Evolutionary conservation across 2,113 vertebrate genomes (phyloP).

Genomic region (Athene noctua): DNA sequence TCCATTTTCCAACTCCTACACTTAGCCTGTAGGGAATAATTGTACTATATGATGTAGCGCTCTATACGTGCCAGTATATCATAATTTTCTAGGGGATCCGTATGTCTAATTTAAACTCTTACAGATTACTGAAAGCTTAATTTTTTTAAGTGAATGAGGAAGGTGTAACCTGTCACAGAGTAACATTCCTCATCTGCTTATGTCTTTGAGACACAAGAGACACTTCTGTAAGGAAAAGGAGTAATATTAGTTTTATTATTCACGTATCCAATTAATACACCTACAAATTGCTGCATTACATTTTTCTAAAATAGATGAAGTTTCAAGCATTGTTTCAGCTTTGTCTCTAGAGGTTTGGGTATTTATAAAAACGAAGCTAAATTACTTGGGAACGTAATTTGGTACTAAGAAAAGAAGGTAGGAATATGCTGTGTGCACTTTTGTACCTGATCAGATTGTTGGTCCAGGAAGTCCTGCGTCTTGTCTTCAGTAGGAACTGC

Average conservation of each 20-base stretch:
- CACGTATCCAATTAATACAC: not conserved
- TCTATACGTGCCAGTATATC: not conserved
- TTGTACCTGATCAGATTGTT: not conserved
- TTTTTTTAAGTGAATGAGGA: not conserved
- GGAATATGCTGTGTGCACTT: not conserved
- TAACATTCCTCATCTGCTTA: not conserved
- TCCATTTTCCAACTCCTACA: not conserved
- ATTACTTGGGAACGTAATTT: not conserved
- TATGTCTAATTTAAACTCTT: not conserved
- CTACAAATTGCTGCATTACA: not conserved
- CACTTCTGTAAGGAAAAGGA: not conserved
- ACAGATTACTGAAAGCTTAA: not conserved
- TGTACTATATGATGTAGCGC: not conserved
- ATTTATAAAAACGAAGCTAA: not conserved
- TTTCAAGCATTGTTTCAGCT: not conserved
- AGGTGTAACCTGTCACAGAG: not conserved
- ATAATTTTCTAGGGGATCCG: not conserved
- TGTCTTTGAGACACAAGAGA: not conserved
- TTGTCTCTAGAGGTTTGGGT: not conserved
- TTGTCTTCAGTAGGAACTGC: not conserved
- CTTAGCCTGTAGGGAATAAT: not conserved
- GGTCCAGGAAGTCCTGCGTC: not conserved
- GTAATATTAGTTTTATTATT: not conserved
- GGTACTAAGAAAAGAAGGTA: not conserved
- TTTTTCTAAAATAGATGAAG: not conserved